Evolutionary conservation across 2,113 vertebrate genomes (phyloP).

Genomic region (Marmota flaviventris): DNA sequence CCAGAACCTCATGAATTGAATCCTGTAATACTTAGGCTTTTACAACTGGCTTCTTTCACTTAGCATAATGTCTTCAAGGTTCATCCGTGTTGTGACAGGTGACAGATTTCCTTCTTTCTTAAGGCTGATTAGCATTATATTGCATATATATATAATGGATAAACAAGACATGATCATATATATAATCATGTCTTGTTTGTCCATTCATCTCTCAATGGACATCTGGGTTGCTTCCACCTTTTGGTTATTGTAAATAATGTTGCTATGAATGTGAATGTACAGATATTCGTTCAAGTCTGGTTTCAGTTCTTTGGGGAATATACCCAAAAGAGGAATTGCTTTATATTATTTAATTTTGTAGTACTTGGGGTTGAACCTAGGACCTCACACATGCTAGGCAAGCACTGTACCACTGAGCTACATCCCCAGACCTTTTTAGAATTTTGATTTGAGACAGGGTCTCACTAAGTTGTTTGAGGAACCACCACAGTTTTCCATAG

Average conservation of each 20-base stretch:
- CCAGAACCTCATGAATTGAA: not conserved
- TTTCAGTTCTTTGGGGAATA: not conserved
- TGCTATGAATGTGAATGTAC: not conserved
- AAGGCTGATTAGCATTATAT: not conserved
- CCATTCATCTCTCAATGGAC: not conserved
- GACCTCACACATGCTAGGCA: not conserved
- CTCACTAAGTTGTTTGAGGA: not conserved
- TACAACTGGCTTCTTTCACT: not conserved
- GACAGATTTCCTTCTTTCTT: conserved; percentile 1
- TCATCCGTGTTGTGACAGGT: not conserved
- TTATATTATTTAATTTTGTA: not conserved
- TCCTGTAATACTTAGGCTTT: not conserved
- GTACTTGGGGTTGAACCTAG: not conserved
- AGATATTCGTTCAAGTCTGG: not conserved
- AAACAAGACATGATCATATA: no score
- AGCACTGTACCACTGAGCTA: not conserved
- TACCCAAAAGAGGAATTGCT: not conserved
- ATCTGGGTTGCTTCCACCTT: not conserved
- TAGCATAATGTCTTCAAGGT: not conserved
- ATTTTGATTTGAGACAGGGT: not conserved
- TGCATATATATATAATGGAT: not conserved
- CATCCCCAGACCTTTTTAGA: not conserved
- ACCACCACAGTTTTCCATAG: not conserved
- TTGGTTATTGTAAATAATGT: not conserved
- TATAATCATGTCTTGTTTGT: not conserved